Evolutionary conservation across 2,113 vertebrate genomes (phyloP), one percentile per base, ranked within the genome.

Genomic region (Pundamilia nyererei): DNA sequence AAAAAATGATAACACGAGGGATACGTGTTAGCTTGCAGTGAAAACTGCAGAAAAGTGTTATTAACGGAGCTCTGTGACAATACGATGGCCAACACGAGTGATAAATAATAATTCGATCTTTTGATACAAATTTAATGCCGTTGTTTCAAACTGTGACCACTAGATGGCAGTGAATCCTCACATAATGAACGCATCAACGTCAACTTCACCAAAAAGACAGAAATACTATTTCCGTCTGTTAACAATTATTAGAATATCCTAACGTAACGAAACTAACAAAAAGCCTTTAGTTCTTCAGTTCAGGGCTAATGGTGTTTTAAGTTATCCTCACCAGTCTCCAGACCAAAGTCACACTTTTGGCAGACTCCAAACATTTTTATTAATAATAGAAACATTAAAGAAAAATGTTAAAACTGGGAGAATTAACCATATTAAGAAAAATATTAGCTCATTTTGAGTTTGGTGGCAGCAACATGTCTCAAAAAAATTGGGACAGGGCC

Each of bases 41-140:
- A 55, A 55, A 10, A 40, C 2, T 7, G 6, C 5, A 35, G 3
- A 14, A 17, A 83, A 17, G n/a, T 31, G 10, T 6, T 6, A 6
- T 14, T 7, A 6, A 6, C 33, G 31, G 3, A 7, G 2, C 6
- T 19, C 1, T 1, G 3, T 14, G 38, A 6, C 17, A 58, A 26
- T 26, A 26, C 26, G 4, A 26, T 4, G 26, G 4, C 26, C 26
- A 26, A 29, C 15, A 19, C 29, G 42, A 24, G 14, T n/a, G 5
- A 49, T 1, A 56, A 29, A n/a, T 10, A n/a, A 26, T 81, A 45
- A 29, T 12, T 60, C 3, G 15, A 14, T 62, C 8, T 6, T 60
- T 24, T 6, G 15, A 17, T 1, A 17, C 5, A 7, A n/a, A 62
- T 26, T 14, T 9, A 3, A 8, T 26, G 0, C 6, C 70, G 62